Base-by-base conservation (phyloP, 2,888 invertebrate species). In the Notodromas monacha region DNA sequence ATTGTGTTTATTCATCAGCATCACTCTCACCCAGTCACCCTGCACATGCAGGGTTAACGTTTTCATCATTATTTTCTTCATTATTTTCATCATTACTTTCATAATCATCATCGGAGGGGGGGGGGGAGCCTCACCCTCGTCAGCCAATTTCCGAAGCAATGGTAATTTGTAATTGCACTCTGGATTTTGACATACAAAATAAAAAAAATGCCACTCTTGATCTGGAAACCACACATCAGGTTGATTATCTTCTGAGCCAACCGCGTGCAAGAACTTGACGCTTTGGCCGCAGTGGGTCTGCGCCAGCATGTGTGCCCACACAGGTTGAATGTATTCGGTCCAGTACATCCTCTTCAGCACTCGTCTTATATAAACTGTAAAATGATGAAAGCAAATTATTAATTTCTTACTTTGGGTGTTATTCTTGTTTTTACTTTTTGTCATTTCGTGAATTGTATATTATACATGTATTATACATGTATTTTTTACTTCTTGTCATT, bases 1-100 rank as follows among this genome's bases (percentile, higher is more conserved):
- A 21, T 21, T 21, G 21, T 21, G 21, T 21, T 21, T 21, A 21
- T 21, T 21, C 21, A 21, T 21, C 21, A 21, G 21, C 21, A 21
- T 21, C 21, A 21, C n/a, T n/a, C 21, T 21, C 21, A 21, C 21
- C 21, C 21, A 21, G 21, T 21, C 21, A 21, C 21, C 21, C 21
- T 21, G 21, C 21, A 21, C 21, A 21, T 21, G 21, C 21, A 21
- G 21, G 21, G 21, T 21, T 21, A 21, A 21, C 21, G 21, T 21
- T 21, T 21, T 21, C 21, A 21, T n/a, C n/a, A n/a, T n/a, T n/a
- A n/a, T n/a, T n/a, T n/a, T n/a, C n/a, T n/a, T 21, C 21, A 21
- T 21, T 21, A 21, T 21, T 21, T 21, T 21, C 21, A 8, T 21
- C 21, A 21, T 21, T 21, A 21, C n/a, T 21, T 21, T 21, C 21